Percentiles rank a stretch among this genome's conserved stretches.
Evolutionary conservation across 2,888 invertebrate species (phyloP).

Genomic region (Tryphoninae sp.): DNA sequence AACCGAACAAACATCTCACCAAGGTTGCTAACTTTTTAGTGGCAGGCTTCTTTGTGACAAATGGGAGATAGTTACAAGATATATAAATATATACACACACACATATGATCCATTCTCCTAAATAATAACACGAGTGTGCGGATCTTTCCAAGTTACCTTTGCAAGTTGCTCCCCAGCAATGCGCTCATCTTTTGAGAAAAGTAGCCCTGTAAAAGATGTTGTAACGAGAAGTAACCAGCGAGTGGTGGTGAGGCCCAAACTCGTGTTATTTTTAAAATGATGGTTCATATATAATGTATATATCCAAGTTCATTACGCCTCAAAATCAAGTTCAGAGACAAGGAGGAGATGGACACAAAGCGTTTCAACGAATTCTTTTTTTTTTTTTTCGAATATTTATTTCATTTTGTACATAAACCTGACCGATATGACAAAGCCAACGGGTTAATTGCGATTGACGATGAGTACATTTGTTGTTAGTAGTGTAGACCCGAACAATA

Average conservation of each 20-base stretch:
- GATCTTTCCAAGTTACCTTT: too few species aligned
- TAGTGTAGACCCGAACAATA: neutral
- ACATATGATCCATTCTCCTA: too few species aligned
- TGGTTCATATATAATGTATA: neutral
- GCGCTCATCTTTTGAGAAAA: too few species aligned
- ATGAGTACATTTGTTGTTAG: neutral
- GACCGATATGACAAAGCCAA: conserved; percentile 63
- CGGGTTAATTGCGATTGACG: conserved; percentile 65
- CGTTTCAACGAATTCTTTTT: conserved; percentile 1
- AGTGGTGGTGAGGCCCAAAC: too few species aligned
- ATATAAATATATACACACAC: too few species aligned
- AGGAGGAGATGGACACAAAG: neutral
- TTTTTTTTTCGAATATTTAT: conserved; percentile 74
- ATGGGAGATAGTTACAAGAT: neutral
- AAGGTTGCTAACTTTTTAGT: neutral
- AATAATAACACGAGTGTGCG: too few species aligned
- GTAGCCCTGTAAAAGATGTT: too few species aligned
- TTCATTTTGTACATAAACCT: conserved; percentile 77
- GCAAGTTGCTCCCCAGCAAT: too few species aligned
- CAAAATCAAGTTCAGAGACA: neutral
- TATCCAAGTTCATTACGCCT: neutral
- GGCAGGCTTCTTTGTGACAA: neutral
- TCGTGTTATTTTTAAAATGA: too few species aligned
- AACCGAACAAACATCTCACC: neutral
- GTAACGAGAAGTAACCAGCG: too few species aligned